Base-by-base conservation (phyloP, 1,140 invertebrate genomes). In the Bombyx mandarina region DNA sequence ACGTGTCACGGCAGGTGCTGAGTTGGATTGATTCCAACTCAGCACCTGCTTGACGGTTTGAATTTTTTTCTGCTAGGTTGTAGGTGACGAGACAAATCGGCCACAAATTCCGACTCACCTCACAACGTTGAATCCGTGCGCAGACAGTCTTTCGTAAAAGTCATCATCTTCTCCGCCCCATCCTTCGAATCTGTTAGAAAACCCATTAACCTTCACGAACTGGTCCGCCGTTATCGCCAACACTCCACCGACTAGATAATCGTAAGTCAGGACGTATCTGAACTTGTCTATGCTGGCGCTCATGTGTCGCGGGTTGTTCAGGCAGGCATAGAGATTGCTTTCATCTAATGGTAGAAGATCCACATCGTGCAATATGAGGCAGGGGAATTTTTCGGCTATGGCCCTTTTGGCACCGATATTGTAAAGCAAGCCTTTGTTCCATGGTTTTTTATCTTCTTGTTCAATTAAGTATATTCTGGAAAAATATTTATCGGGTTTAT, bases 151-250 rank as follows among this genome's bases (percentile, higher is more conserved):
- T n/a, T 68, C 86, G 65, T 92, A 93, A 77, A 98, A 93, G 80
- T 99, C 97, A 86, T 98, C 97, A 82, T 98, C 96, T 87, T 98
- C 96, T 22, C 94, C 96, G 43, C 94, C 96, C 96, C 96, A 98
- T 0, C 95, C 95, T 82, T 92, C 93, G 83, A 95, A 98, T 42
- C 90, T 82, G 83, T 98, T 98, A 0, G 96, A 96, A 88, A 98
- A 98, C 1, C 98, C 97, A 88, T 99, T 98, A 1, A 96, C 91
- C 60, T 87, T 77, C 49, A 91, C 83, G 75, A 94, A 98, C 53
- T 95, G 93, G 45, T 92, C 89, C 6, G 90, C 86, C 1, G 89
- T 89, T 8, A 97, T 90, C 1, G 94, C 89, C 55, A 95, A 89
- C 7, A 92, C 94, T 3, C 95, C 94, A 1, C 95, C 95, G 76